These are phyloP conservation scores for Vombatus ursinus DNA, from an alignment of 2,113 vertebrate genomes.

Conservation along the genomic window DNA sequence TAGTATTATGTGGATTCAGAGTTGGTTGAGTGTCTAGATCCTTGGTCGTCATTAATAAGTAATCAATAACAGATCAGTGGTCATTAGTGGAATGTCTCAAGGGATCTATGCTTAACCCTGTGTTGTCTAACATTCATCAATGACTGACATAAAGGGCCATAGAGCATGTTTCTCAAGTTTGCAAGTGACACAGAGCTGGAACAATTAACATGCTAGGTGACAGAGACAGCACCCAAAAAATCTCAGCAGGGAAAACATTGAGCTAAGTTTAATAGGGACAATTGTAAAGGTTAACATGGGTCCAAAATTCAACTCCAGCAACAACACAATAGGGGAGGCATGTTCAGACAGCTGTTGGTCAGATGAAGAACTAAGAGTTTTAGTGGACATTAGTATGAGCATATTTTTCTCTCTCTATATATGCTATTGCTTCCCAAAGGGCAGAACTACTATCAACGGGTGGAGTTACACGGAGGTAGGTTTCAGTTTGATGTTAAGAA, in stretches of 20 bases:
- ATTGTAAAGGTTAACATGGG: neutral
- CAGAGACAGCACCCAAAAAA: neutral
- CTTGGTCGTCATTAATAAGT: neutral
- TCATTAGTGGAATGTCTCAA: neutral
- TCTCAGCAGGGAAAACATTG: neutral
- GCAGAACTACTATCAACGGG: neutral
- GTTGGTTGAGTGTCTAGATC: neutral
- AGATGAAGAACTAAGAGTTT: neutral
- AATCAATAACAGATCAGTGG: neutral
- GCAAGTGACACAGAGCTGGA: neutral
- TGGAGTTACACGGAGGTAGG: neutral
- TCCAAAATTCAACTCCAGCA: neutral
- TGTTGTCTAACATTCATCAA: neutral
- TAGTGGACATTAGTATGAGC: neutral
- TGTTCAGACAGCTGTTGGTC: neutral
- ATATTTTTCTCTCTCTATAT: neutral
- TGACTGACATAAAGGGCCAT: neutral
- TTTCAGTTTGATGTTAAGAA: neutral
- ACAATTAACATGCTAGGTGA: neutral
- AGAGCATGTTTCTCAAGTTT: neutral
- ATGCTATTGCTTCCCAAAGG: neutral
- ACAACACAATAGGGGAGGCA: neutral
- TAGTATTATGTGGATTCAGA: neutral
- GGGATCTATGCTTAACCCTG: neutral
- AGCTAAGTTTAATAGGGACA: neutral